Evolutionary conservation across 2,888 invertebrate species (phyloP).

Genomic region (Lacanobia wlatinum): DNA sequence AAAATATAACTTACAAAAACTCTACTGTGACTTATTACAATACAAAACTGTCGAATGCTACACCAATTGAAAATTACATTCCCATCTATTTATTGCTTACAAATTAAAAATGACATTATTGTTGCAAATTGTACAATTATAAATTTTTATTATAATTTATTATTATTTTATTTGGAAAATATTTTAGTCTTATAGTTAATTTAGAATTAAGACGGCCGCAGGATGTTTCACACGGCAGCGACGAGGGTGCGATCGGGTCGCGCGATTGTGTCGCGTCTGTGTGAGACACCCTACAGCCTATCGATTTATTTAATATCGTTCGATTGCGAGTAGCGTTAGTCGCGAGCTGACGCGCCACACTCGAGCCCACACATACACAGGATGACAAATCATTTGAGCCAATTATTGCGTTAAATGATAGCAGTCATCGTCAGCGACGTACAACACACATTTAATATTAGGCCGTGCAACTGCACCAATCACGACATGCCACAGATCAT

Average conservation of each 20-base stretch:
- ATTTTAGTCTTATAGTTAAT: constrained; percentile 69
- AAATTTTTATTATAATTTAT: constrained; percentile 55
- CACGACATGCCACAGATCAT: constrained; percentile 79
- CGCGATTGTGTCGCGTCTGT: constrained; percentile 40
- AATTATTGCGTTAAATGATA: constrained; percentile 73
- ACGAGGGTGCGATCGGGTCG: constrained; percentile 21
- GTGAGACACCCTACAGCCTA: constrained; percentile 59
- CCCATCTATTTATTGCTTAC: constrained; percentile 67
- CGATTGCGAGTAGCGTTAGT: constrained; percentile 52
- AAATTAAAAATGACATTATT: constrained; percentile 67
- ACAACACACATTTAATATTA: constrained; percentile 75
- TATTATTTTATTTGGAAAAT: constrained; percentile 63
- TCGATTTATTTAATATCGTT: constrained; percentile 61
- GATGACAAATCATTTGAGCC: constrained; percentile 67
- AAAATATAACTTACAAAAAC: constrained; percentile 69
- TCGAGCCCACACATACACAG: constrained; percentile 53
- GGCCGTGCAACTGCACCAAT: constrained; percentile 82
- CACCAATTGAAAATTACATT: constrained; percentile 62
- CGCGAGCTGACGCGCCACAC: constrained; percentile 42
- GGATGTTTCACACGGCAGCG: constrained; percentile 56
- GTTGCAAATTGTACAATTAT: constrained; percentile 70
- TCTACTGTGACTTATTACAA: constrained; percentile 65
- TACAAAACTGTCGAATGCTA: constrained; percentile 65
- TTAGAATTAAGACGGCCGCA: constrained; percentile 66
- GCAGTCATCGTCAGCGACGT: constrained; percentile 71